Evolutionary conservation across 2,113 vertebrate genomes (phyloP).

Genomic region (Turdus rufiventris): DNA sequence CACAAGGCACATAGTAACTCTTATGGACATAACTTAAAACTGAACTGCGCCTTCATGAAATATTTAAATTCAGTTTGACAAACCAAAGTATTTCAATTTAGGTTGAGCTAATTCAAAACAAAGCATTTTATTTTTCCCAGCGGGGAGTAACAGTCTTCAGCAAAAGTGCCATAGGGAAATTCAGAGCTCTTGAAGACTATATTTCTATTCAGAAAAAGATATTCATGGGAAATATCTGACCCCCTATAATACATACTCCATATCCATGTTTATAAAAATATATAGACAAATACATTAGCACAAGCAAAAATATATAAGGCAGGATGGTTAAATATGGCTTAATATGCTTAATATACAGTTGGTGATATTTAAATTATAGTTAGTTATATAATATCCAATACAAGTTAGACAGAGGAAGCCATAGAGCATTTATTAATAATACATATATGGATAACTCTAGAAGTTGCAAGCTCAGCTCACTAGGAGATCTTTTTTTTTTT

Average conservation of each 20-base stretch:
- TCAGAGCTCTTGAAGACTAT: not conserved
- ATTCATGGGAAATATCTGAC: constrained; percentile 58
- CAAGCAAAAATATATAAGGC: not conserved
- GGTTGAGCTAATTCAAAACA: constrained; percentile 43
- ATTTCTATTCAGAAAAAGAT: constrained; percentile 49
- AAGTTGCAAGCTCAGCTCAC: not conserved
- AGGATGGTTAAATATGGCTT: not conserved
- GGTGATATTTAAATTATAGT: not conserved
- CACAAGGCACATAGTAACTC: constrained; percentile 5
- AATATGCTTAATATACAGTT: not conserved
- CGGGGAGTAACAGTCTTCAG: constrained; percentile 7
- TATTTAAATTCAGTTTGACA: constrained; percentile 52
- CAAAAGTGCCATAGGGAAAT: constrained; percentile 41
- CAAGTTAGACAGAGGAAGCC: not conserved
- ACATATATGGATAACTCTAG: not conserved
- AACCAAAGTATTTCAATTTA: constrained; percentile 53
- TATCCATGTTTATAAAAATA: not conserved
- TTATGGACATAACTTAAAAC: constrained; percentile 14
- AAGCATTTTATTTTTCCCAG: constrained; percentile 61
- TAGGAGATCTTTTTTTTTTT: not conserved
- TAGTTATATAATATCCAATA: not conserved
- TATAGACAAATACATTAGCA: not conserved
- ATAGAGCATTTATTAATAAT: not conserved
- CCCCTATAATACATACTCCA: constrained; percentile 17
- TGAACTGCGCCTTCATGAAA: not conserved